Evolutionary conservation across 2,888 invertebrate genomes (phyloP).

Genomic region (Sinohyriopsis cumingii): DNA sequence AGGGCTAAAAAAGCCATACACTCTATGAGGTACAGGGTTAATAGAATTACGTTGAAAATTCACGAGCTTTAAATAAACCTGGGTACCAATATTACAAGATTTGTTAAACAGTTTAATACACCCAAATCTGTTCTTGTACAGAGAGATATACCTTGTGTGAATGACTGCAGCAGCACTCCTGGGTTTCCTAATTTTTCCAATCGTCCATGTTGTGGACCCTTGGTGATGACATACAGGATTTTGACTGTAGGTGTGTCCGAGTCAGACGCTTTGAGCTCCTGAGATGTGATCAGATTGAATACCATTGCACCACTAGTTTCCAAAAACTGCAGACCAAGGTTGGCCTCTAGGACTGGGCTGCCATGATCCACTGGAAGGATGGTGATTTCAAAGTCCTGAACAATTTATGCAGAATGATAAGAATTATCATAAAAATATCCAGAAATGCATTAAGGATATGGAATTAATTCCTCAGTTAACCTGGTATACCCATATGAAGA

Average conservation of each 20-base stretch:
- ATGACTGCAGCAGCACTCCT: conserved; percentile 44
- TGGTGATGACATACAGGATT: conserved; percentile 57
- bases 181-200: conserved; percentile 53
- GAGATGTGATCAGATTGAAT: conserved; percentile 55
- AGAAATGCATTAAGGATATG: neutral
- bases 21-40: too few relatives aligned
- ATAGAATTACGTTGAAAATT: too few relatives aligned
- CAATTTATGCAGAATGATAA: conserved; percentile 7
- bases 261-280: conserved; percentile 57
- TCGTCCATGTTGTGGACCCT: conserved; percentile 56
- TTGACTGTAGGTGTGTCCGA: conserved; percentile 54
- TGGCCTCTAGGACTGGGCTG: conserved; percentile 61
- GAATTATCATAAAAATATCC: neutral
- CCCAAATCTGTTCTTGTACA: too few relatives aligned
- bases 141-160: conserved; percentile 58
- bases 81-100: neutral
- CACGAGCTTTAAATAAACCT: too few relatives aligned
- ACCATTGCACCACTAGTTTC: conserved; percentile 48
- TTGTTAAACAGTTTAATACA: neutral
- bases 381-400: conserved; percentile 62
- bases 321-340: conserved; percentile 63
- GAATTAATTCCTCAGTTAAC: conserved; percentile 1
- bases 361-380: conserved; percentile 66
- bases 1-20: too few relatives aligned
- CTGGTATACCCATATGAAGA: neutral